Conservation (phyloP, 1,140 invertebrate species). For the Lerema accius region DNA sequence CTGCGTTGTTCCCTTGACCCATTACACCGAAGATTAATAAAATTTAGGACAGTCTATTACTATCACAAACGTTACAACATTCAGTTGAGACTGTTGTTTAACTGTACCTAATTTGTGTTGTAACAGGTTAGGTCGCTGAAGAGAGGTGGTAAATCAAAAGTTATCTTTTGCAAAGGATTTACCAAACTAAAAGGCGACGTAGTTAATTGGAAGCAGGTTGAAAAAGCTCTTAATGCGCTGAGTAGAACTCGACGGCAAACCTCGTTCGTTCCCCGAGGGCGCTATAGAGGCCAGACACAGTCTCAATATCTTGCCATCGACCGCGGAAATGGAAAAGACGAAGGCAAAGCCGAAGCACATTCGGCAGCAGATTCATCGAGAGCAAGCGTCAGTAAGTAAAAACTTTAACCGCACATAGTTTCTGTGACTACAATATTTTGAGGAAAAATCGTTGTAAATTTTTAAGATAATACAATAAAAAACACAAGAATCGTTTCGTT, state of each 20-base stretch:
- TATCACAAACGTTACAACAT: constrained; percentile 17
- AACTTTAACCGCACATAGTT: constrained; percentile 2
- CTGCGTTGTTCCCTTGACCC: constrained; percentile 53
- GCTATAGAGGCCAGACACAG: constrained; percentile 89
- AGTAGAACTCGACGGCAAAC: constrained; percentile 52
- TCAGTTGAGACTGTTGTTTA: neutral
- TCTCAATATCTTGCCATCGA: constrained; percentile 90
- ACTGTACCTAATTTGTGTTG: constrained; percentile 3
- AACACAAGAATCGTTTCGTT: too few relatives aligned
- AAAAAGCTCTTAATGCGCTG: constrained; percentile 22
- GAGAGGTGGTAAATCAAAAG: constrained; percentile 5
- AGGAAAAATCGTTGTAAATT: too few relatives aligned
- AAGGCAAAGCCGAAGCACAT: constrained; percentile 90
- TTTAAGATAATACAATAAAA: too few relatives aligned
- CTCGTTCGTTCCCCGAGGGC: constrained; percentile 49
- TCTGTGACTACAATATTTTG: too few relatives aligned
- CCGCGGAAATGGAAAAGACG: constrained; percentile 79
- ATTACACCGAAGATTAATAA: constrained; percentile 20
- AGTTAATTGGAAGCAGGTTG: constrained; percentile 26
- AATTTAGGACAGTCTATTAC: constrained; percentile 8
- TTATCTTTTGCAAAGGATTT: constrained; percentile 48
- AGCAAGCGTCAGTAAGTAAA: constrained; percentile 89
- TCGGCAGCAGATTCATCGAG: constrained; percentile 87
- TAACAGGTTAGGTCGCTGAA: constrained; percentile 15
- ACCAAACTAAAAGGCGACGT: constrained; percentile 27